phyloP scores from a whole-genome alignment of 2,797 vertebrate species.

The Fistularia commersonii region DNA sequence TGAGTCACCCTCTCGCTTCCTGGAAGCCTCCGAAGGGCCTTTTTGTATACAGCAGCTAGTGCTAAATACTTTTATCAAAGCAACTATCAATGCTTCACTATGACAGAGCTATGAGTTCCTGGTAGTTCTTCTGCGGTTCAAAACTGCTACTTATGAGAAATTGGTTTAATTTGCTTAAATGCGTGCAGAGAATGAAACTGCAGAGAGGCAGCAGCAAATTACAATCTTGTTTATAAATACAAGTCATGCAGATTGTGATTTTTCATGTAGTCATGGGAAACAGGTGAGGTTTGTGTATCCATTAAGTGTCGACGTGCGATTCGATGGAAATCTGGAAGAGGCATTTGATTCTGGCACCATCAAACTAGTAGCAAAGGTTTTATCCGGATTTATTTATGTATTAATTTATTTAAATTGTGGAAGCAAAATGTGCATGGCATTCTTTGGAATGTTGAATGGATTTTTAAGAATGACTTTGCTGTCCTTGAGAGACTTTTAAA shows the following conservation, averaged over 20 bases:
- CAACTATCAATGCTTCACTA: neutral
- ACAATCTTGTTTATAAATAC: neutral
- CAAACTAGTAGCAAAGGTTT: neutral
- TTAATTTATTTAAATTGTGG: neutral
- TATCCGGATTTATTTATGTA: neutral
- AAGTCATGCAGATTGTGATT: neutral
- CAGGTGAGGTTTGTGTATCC: too few species aligned
- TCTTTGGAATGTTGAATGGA: constrained; percentile 9
- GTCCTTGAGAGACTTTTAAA: constrained; percentile 39
- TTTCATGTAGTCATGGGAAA: neutral
- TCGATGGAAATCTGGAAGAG: constrained; percentile 51
- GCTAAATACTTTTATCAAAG: neutral
- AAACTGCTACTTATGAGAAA: constrained; percentile 1
- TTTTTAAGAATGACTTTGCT: constrained; percentile 15
- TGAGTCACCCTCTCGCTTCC: neutral
- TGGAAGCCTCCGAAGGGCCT: neutral
- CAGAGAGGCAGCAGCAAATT: neutral
- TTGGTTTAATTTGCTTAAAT: neutral
- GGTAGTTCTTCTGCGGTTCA: neutral
- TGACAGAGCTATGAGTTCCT: constrained; percentile 1
- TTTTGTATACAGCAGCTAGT: neutral
- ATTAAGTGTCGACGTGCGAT: constrained; percentile 18
- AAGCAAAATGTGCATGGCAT: constrained; percentile 6
- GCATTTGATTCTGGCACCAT: constrained; percentile 12
- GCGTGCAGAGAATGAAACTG: too few species aligned